These are phyloP conservation scores for Andrena hattorfiana DNA, from an alignment of 2,888 invertebrate species.

Conservation along the genomic window DNA sequence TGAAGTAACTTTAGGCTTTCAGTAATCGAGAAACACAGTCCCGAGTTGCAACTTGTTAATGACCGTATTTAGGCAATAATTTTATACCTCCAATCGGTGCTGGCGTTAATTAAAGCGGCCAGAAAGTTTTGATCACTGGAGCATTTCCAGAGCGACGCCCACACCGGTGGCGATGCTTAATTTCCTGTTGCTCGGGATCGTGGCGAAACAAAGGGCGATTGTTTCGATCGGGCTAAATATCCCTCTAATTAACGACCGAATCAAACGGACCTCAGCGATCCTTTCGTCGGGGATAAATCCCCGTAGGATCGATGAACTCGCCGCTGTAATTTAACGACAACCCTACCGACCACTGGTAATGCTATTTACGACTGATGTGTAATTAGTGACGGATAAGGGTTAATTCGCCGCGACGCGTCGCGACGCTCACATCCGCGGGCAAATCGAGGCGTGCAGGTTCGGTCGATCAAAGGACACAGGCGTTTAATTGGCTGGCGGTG, in stretches of 20 bases:
- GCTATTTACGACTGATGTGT: slow-evolving; percentile 32
- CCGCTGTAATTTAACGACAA: slow-evolving; percentile 27
- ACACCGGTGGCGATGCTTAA: slow-evolving; percentile 18
- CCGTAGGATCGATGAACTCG: slow-evolving; percentile 22
- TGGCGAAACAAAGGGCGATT: slow-evolving; percentile 17
- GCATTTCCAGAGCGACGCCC: background rate
- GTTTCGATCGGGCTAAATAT: slow-evolving; percentile 8
- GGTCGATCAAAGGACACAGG: background rate
- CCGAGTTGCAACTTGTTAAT: no score
- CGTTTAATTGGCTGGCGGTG: slow-evolving; percentile 7
- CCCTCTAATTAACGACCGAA: slow-evolving; percentile 15
- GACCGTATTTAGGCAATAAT: no score
- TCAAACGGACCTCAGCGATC: slow-evolving; percentile 17
- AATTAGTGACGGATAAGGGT: slow-evolving; percentile 36
- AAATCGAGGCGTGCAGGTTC: background rate
- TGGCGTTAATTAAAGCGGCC: no score
- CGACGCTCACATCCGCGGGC: background rate
- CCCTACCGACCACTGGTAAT: slow-evolving; percentile 69
- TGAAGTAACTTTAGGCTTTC: no score
- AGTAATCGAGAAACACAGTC: no score
- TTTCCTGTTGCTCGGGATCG: slow-evolving; percentile 20
- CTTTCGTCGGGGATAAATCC: slow-evolving; percentile 27
- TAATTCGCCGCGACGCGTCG: background rate
- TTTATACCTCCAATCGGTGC: no score
- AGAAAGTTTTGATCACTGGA: background rate